Conservation (phyloP, 2,888 invertebrate species). For the Sesia bembeciformis region DNA sequence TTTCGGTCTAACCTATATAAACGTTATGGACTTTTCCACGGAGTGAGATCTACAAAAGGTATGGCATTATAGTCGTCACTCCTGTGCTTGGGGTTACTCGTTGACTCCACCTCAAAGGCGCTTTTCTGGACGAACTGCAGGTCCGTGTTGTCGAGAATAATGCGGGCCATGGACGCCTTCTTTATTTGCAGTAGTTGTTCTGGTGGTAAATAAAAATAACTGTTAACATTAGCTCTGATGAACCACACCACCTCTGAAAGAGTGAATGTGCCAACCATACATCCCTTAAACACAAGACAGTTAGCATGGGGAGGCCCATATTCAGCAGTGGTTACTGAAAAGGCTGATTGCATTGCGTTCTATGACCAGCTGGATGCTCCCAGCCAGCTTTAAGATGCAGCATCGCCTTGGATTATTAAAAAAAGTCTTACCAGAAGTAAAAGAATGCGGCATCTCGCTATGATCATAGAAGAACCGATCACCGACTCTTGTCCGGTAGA, state of each 20-base stretch:
- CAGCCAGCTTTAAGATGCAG: no score
- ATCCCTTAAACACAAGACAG: no score
- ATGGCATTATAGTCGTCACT: slow-evolving; percentile 54
- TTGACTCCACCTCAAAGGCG: slow-evolving; percentile 79
- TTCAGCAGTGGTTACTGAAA: no score
- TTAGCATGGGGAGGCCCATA: no score
- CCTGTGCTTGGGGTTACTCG: slow-evolving; percentile 43
- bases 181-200: slow-evolving; percentile 85
- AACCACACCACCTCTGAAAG: no score
- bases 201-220: slow-evolving; percentile 16
- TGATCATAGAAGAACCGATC: slow-evolving; percentile 91
- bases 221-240: no score
- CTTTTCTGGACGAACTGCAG: slow-evolving; percentile 78
- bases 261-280: no score
- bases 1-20: no score
- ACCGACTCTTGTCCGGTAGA: slow-evolving; percentile 87
- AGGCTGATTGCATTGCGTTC: no score
- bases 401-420: no score
- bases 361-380: no score
- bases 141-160: slow-evolving; percentile 88
- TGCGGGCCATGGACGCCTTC: slow-evolving; percentile 82
- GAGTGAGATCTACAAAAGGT: slow-evolving; percentile 55
- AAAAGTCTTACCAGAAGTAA: slow-evolving; percentile 71
- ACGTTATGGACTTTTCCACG: slow-evolving; percentile 51
- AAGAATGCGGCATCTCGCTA: slow-evolving; percentile 77